These are phyloP conservation scores for Drosophila azteca DNA, from an alignment of 1,140 invertebrate genomes.

Conservation along the genomic window DNA sequence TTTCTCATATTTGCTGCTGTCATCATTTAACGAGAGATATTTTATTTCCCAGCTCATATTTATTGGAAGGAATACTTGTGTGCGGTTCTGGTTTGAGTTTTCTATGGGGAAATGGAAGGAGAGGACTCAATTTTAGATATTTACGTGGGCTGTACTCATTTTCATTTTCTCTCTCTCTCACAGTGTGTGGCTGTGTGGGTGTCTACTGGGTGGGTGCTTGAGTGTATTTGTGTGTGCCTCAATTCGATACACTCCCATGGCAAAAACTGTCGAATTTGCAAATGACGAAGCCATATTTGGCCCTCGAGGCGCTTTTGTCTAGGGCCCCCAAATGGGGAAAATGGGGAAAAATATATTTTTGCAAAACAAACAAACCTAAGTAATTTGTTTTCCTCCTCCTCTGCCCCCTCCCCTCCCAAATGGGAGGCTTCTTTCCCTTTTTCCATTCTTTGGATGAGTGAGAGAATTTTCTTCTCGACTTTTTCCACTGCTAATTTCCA, in stretches of 20 bases:
- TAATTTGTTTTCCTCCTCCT: conserved; percentile 66
- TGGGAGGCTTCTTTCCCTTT: no score
- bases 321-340: conserved; percentile 24
- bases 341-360: conserved; percentile 31
- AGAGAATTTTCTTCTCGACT: conserved; percentile 1
- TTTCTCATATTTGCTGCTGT: conserved; percentile 54
- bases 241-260: conserved; percentile 52
- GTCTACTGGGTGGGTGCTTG: no score
- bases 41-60: conserved; percentile 49
- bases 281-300: conserved; percentile 51
- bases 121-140: conserved; percentile 41
- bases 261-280: conserved; percentile 71
- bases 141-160: conserved; percentile 22
- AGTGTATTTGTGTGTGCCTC: conserved; percentile 30
- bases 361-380: conserved; percentile 52
- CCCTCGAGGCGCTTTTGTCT: conserved; percentile 44
- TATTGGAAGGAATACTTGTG: conserved; percentile 3
- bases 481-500: conserved; percentile 8
- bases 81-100: background rate
- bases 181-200: conserved; percentile 8
- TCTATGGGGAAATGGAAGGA: background rate
- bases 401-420: background rate
- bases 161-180: conserved; percentile 25
- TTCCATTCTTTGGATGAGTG: background rate
- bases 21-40: conserved; percentile 73